Evolutionary conservation across 2,113 vertebrate species (phyloP).

Genomic region (Rhinolophus sinicus): DNA sequence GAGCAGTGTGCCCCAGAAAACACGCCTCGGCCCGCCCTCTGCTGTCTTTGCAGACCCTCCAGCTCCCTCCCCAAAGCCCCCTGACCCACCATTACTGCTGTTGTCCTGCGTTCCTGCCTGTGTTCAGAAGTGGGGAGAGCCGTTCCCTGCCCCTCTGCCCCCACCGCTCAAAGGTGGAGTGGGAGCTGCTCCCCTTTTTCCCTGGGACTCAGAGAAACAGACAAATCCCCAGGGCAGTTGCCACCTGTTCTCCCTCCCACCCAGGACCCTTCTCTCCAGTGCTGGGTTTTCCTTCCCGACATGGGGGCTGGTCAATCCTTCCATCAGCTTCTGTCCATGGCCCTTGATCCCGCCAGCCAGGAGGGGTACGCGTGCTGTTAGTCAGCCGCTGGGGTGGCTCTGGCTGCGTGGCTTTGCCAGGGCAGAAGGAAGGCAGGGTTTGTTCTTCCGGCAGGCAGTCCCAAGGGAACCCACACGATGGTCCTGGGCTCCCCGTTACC

Average conservation of each 20-base stretch:
- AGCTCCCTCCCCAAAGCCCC: no score
- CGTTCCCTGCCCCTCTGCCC: fast-evolving
- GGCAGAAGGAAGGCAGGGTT: not conserved
- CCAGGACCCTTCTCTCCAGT: not conserved
- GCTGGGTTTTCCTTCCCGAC: not conserved
- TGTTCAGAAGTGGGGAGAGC: not conserved
- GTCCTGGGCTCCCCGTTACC: not conserved
- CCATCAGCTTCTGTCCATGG: not conserved
- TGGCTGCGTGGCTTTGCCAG: not conserved
- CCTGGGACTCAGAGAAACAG: not conserved
- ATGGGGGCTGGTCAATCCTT: not conserved
- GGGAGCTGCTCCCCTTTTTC: not conserved
- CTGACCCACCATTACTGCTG: fast-evolving
- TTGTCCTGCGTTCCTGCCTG: not conserved
- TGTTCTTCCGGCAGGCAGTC: not conserved
- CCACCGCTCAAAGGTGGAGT: not conserved
- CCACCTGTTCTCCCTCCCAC: not conserved
- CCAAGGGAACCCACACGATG: not conserved
- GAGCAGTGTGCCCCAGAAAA: not conserved
- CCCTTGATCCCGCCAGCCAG: fast-evolving
- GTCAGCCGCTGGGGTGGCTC: not conserved
- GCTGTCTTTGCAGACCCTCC: not conserved
- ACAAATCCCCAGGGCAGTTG: fast-evolving
- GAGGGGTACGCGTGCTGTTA: not conserved
- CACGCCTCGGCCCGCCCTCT: fast-evolving